Evolutionary conservation across 2,113 vertebrate species (phyloP).

Genomic region (Tachysurus fulvidraco): DNA sequence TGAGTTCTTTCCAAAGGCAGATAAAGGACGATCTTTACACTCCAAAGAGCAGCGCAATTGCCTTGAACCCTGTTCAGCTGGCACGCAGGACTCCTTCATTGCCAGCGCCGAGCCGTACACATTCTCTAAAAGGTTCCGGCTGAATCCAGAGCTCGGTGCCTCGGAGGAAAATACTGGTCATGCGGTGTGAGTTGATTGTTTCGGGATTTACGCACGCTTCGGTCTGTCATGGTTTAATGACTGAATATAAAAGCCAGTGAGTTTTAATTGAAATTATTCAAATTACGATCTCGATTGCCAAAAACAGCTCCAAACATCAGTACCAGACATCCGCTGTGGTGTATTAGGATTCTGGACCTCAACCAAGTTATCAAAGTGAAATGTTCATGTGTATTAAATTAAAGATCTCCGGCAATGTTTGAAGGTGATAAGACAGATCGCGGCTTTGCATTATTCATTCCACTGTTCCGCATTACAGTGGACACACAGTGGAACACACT

Average conservation of each 20-base stretch:
- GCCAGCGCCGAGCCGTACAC: background rate
- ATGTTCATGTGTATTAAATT: background rate
- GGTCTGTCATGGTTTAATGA: conserved; percentile 35
- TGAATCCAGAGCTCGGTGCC: background rate
- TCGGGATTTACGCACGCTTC: conserved; percentile 21
- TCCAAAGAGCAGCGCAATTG: conserved; percentile 12
- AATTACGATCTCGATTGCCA: background rate
- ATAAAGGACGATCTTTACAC: conserved; percentile 20
- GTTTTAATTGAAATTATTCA: conserved; percentile 40
- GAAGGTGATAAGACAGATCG: background rate
- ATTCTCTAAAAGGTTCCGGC: background rate
- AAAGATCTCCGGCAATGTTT: background rate
- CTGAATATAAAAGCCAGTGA: conserved; percentile 10
- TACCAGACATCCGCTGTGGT: background rate
- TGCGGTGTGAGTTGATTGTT: conserved; percentile 29
- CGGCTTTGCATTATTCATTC: background rate
- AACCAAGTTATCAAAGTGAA: conserved; percentile 19
- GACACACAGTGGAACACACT: background rate
- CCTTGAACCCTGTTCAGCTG: conserved; percentile 15
- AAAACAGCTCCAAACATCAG: conserved; percentile 10
- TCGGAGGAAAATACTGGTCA: conserved; percentile 10
- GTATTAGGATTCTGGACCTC: background rate
- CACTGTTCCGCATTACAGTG: background rate
- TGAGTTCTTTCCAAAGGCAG: background rate
- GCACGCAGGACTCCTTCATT: background rate